Conservation (phyloP, 2,888 invertebrate species). For the Dolomedes plantarius region DNA sequence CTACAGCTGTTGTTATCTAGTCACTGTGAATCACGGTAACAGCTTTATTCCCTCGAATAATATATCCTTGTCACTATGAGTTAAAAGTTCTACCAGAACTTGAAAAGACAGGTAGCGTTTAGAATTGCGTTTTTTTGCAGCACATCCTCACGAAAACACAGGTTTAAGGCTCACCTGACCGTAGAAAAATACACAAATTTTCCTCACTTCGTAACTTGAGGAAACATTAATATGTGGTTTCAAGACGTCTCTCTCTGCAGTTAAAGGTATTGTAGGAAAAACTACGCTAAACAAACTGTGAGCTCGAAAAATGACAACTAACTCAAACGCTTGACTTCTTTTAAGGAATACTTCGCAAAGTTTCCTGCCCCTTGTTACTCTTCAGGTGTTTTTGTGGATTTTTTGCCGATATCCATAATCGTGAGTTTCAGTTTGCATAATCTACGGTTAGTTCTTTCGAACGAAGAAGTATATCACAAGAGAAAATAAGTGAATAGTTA, state of each 20-base stretch:
- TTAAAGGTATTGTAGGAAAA: not conserved
- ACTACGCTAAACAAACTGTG: not conserved
- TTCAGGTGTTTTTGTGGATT: not conserved
- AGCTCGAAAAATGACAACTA: conserved; percentile 7
- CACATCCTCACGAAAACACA: not conserved
- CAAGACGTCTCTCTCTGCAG: not conserved
- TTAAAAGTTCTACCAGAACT: conserved; percentile 36
- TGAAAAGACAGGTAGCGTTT: not conserved
- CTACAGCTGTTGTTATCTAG: not conserved
- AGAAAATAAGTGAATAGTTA: no score
- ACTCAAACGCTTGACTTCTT: conserved; percentile 7
- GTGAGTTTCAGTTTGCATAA: not conserved
- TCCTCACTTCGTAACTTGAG: not conserved
- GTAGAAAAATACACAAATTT: conserved; percentile 3
- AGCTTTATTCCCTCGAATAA: conserved; percentile 52
- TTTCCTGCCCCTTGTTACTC: not conserved
- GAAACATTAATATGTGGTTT: not conserved
- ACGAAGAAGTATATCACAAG: no score
- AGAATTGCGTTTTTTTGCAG: not conserved
- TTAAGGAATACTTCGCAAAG: not conserved
- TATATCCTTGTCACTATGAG: conserved; percentile 58
- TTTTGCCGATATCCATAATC: not conserved
- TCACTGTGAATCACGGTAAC: conserved; percentile 12
- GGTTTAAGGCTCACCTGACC: not conserved
- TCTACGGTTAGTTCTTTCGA: no score